phyloP scores from a whole-genome alignment of 2,113 vertebrate species.

The Halcyon malimbica region DNA sequence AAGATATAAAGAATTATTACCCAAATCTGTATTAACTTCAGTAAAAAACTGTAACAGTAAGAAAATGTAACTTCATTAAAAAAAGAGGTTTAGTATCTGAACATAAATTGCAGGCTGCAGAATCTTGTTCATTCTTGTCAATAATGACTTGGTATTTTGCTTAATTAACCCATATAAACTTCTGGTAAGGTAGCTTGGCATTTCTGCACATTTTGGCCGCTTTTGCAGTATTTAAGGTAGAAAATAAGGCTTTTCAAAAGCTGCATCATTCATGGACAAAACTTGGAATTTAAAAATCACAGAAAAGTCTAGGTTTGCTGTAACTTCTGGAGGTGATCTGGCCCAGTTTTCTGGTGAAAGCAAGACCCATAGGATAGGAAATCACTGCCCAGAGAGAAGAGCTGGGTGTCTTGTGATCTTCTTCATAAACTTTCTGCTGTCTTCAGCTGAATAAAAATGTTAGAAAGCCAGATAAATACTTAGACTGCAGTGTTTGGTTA shows the following conservation, averaged over 20 bases:
- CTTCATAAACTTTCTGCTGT: background rate
- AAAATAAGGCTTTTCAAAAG: background rate
- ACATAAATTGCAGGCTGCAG: background rate
- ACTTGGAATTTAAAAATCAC: background rate
- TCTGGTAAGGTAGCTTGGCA: background rate
- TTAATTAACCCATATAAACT: background rate
- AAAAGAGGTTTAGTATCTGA: background rate
- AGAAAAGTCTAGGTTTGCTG: background rate
- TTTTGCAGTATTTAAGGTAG: background rate
- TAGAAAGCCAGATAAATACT: background rate
- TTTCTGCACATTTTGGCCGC: background rate
- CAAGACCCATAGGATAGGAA: background rate
- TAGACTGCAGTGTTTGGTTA: background rate
- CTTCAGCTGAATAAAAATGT: background rate
- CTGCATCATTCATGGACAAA: background rate
- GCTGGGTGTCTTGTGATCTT: background rate
- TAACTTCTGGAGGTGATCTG: background rate
- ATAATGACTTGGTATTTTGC: background rate
- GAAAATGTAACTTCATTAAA: background rate
- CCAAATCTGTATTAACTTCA: background rate
- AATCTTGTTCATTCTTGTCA: background rate
- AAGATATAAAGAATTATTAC: background rate
- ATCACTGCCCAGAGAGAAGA: background rate
- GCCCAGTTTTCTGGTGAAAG: background rate
- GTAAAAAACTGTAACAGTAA: background rate